phyloP scores from a whole-genome alignment of 1,140 invertebrate species.

The Sogatella furcifera region DNA sequence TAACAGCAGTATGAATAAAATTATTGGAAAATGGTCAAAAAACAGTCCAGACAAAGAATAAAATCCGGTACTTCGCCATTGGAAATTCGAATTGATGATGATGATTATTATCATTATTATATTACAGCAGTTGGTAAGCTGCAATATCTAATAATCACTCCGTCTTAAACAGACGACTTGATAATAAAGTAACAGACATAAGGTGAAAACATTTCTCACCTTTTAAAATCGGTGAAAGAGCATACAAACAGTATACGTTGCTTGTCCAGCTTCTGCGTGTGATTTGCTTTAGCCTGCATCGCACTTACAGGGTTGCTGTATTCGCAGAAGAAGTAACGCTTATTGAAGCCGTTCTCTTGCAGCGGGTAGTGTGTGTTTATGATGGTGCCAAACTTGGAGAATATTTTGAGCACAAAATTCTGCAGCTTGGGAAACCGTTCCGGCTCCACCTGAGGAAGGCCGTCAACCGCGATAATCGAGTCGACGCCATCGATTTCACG shows the following conservation, averaged over 20 bases:
- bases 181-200: slow-evolving; percentile 21
- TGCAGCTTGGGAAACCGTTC: slow-evolving; percentile 88
- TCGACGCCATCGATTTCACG: slow-evolving; percentile 92
- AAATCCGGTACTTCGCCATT: too few relatives aligned
- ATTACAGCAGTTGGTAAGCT: too few relatives aligned
- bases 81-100: too few relatives aligned
- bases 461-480: slow-evolving; percentile 91
- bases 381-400: slow-evolving; percentile 82
- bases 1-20: too few relatives aligned
- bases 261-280: slow-evolving; percentile 95
- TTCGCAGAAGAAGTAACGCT: slow-evolving; percentile 87
- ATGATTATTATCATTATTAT: too few relatives aligned
- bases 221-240: slow-evolving; percentile 92
- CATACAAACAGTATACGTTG: slow-evolving; percentile 92
- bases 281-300: slow-evolving; percentile 70
- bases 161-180: too few relatives aligned
- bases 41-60: too few relatives aligned
- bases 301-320: slow-evolving; percentile 73
- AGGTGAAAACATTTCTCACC: slow-evolving; percentile 41
- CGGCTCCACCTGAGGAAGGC: slow-evolving; percentile 86
- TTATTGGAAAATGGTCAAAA: too few relatives aligned
- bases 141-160: too few relatives aligned
- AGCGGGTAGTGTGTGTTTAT: slow-evolving; percentile 85
- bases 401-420: slow-evolving; percentile 85
- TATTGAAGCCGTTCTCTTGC: slow-evolving; percentile 71